Base-by-base conservation (phyloP, 2,113 vertebrate genomes). In the Brevimyrus niger region DNA sequence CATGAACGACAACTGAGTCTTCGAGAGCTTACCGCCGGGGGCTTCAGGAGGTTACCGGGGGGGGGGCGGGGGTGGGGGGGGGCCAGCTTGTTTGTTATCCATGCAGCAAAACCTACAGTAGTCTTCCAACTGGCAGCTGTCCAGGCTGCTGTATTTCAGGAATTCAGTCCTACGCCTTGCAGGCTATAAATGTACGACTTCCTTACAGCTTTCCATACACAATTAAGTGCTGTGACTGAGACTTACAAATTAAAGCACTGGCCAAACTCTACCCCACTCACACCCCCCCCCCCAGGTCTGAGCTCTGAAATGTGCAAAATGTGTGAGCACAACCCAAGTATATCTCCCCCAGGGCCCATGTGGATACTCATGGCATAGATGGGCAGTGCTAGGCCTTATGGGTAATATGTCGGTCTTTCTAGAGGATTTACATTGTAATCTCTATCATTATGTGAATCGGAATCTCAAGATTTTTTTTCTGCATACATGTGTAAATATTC, bases 131-230 rank as follows among this genome's bases (percentile, higher is more conserved):
- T 91, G 85, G 90, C 90, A 91, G 87, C 89, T 58, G 35, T 48
- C 92, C 89, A 90, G 91, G 88, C 65, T 85, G 31, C 50, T 38
- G 10, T 46, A n/a, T 82, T 50, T 73, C 50, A 80, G 44, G 27
- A 48, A 48, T 48, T 2, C 50, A 86, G 65, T 88, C n/a, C 53
- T 84, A 10, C 86, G 82, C 80, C 42, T 73, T 89, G 87, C 84
- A 90, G 84, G 84, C 83, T 87, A 88, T 88, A 44, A 44, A 88
- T 89, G 90, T 91, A 91, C 89, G 46, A 89, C 91, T 92, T 92
- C 92, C 89, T 48, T 27, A 8, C 84, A 85, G 50, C 51, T 76
- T 84, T 88, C 90, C 89, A 90, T 90, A 86, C 84, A 90, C 84
- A 90, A 90, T 89, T 55, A 58, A 73, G 76, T 88, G 89, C 88